A percentile compares a stretch with the other conserved stretches of the same genome.
Conservation (phyloP, 30 jellyfish, hydroid and myxozoan genomes). For the Clytia hemisphaerica region DNA sequence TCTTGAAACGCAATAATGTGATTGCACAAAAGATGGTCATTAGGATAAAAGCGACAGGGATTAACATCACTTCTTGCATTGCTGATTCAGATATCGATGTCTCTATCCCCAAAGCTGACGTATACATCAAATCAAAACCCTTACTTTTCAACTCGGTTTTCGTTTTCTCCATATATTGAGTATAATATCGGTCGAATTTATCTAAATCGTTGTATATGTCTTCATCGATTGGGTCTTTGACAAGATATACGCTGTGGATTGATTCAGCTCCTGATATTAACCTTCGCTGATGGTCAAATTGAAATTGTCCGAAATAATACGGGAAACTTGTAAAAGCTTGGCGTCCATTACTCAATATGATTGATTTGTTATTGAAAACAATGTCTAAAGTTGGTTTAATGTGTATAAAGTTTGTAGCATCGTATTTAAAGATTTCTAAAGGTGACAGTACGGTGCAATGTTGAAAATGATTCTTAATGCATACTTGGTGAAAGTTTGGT, state of each 20-base stretch:
- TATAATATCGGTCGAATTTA: conserved; percentile 61
- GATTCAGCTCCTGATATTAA: conserved; percentile 55
- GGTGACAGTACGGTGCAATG: conserved; percentile 23
- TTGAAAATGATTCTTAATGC: neutral
- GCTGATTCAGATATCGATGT: conserved; percentile 76
- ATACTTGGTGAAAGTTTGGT: neutral
- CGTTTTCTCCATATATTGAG: conserved; percentile 9
- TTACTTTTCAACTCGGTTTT: conserved; percentile 7
- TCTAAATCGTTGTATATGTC: conserved; percentile 20
- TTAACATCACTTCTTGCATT: conserved; percentile 49
- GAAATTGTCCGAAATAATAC: conserved; percentile 42
- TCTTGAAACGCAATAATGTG: conserved; percentile 45
- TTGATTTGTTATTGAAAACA: conserved; percentile 18
- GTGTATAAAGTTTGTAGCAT: conserved; percentile 19
- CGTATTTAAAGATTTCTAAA: conserved; percentile 19
- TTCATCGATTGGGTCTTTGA: conserved; percentile 51
- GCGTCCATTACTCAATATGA: conserved; percentile 45
- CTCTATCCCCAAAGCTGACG: conserved; percentile 72
- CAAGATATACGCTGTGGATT: conserved; percentile 48
- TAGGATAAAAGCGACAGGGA: conserved; percentile 50
- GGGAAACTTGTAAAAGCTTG: conserved; percentile 52
- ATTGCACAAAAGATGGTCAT: conserved; percentile 71
- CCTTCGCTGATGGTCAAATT: conserved; percentile 10
- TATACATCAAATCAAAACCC: conserved; percentile 42
- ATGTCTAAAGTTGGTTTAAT: conserved; percentile 22